phyloP scores from a whole-genome alignment of 64 coral and sea anemone species.

The Actinia equina region DNA sequence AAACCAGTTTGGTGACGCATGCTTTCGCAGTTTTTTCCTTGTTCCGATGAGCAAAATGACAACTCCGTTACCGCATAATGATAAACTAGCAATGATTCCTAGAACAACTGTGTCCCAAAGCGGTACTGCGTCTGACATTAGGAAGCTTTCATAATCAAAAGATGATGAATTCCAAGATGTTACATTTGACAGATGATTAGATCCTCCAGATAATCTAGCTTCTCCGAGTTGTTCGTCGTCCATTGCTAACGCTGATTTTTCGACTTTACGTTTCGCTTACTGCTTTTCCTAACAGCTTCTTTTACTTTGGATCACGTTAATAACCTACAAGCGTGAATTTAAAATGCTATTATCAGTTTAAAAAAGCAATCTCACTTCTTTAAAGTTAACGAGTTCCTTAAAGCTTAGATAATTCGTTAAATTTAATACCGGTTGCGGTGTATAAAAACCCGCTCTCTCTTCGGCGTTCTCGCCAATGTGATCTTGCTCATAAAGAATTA shows the following conservation, averaged over 20 bases:
- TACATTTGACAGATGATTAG: background rate
- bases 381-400: background rate
- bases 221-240: background rate
- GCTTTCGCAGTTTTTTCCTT: background rate
- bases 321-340: background rate
- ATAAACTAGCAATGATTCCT: background rate
- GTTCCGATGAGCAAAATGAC: background rate
- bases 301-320: no score
- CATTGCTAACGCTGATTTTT: background rate
- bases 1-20: conserved; percentile 19
- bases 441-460: background rate
- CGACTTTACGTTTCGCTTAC: no score
- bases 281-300: no score
- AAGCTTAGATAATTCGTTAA: no score
- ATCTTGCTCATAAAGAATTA: background rate
- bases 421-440: background rate
- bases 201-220: no score
- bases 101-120: background rate
- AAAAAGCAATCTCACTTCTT: background rate
- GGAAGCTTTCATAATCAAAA: background rate
- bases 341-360: background rate
- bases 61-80: conserved; percentile 3
- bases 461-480: no score
- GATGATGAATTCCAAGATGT: background rate
- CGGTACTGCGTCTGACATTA: background rate